Conservation (phyloP, 2,888 invertebrate species). For the Tetragonula carbonaria region DNA sequence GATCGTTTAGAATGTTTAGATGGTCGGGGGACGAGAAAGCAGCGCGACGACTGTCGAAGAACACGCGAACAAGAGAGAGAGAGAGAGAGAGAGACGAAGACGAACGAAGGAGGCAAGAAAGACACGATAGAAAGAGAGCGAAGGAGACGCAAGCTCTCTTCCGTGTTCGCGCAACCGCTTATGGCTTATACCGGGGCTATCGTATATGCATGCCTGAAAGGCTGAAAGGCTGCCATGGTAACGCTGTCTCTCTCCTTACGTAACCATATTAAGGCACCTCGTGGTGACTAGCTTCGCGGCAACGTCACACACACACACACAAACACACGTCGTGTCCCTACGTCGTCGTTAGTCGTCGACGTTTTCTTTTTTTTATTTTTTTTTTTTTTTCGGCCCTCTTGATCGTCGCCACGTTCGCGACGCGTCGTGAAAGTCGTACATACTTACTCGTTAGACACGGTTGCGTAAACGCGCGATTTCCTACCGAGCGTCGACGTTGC, state of each 20-base stretch:
- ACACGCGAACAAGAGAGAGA: neutral
- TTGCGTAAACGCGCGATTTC: constrained; percentile 31
- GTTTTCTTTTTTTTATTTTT: constrained; percentile 20
- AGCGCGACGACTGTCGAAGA: neutral
- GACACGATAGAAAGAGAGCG: constrained; percentile 36
- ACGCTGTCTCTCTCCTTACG: constrained; percentile 71
- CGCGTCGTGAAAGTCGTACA: constrained; percentile 44
- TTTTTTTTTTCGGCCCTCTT: constrained; percentile 40
- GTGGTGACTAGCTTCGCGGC: constrained; percentile 45
- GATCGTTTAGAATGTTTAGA: constrained; percentile 23
- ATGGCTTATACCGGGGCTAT: constrained; percentile 73
- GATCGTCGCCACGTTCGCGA: constrained; percentile 19
- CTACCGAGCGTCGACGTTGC: no score
- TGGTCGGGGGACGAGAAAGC: constrained; percentile 5
- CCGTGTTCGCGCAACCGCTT: constrained; percentile 81
- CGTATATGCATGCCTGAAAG: constrained; percentile 71
- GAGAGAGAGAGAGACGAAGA: constrained; percentile 21
- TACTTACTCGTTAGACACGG: neutral
- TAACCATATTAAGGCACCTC: constrained; percentile 77
- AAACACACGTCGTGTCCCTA: no score
- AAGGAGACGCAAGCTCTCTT: constrained; percentile 75
- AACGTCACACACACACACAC: neutral
- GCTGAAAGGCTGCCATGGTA: constrained; percentile 65
- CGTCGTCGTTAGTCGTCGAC: neutral
- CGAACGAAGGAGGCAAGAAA: constrained; percentile 9